Conservation (phyloP, 2,797 vertebrate genomes). For the Limosa lapponica region DNA sequence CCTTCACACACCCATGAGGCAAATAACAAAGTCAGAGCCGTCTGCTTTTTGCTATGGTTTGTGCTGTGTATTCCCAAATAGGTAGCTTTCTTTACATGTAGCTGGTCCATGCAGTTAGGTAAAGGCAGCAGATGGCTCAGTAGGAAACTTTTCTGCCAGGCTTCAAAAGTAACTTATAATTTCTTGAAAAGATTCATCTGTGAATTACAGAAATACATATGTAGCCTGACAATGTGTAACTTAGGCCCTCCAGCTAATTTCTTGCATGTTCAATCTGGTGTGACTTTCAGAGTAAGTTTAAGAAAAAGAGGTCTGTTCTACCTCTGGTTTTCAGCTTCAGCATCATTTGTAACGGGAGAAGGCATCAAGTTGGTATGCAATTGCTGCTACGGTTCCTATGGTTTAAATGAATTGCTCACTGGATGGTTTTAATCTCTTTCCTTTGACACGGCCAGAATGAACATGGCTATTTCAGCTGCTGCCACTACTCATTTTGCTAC, state of each 20-base stretch:
- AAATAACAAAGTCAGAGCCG: not conserved
- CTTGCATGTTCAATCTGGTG: not conserved
- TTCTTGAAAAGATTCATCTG: not conserved
- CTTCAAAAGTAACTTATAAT: not conserved
- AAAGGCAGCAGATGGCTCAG: not conserved
- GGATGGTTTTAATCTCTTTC: too few relatives aligned
- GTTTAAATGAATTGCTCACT: not conserved
- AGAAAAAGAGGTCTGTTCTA: not conserved
- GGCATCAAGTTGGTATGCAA: rapidly evolving
- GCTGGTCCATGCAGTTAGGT: not conserved
- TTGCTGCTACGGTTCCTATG: not conserved
- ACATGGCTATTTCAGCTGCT: not conserved
- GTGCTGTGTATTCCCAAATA: not conserved
- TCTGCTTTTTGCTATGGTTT: not conserved
- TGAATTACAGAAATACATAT: not conserved
- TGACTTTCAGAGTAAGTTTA: not conserved
- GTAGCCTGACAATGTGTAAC: not conserved
- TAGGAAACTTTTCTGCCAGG: not conserved
- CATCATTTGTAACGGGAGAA: not conserved
- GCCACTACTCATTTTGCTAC: not conserved
- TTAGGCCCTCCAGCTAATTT: not conserved
- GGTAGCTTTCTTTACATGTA: not conserved
- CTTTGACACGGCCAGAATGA: not conserved
- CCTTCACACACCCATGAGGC: not conserved
- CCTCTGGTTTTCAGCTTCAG: not conserved